A percentile compares a stretch with the other conserved stretches of the same genome.
Conservation (phyloP, 2,113 vertebrate genomes). For the Plecturocebus donacophilus region DNA sequence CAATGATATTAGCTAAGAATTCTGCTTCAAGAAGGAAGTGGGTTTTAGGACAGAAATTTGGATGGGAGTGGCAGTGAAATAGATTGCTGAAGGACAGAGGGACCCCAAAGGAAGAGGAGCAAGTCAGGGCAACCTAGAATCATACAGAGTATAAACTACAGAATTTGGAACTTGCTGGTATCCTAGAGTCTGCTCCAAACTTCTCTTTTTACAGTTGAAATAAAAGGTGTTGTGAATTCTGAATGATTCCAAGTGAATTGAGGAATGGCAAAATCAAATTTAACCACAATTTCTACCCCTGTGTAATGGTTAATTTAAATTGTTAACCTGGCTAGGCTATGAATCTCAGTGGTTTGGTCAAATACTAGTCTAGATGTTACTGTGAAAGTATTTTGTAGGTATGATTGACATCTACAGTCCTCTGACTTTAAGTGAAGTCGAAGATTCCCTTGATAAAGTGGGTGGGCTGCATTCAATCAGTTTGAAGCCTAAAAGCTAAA, state of each 20-base stretch:
- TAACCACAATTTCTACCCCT: rapidly evolving
- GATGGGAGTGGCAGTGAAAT: no score
- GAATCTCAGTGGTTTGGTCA: background rate
- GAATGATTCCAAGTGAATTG: background rate
- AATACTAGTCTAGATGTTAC: background rate
- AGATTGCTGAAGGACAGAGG: background rate
- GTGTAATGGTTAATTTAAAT: background rate
- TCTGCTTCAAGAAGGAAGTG: background rate
- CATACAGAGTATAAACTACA: background rate
- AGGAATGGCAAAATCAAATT: background rate
- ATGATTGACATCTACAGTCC: background rate
- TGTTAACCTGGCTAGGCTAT: background rate
- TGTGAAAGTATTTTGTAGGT: background rate
- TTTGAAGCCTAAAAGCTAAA: background rate
- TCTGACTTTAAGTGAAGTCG: background rate
- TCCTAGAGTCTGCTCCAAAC: background rate
- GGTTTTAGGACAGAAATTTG: background rate
- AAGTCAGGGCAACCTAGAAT: background rate
- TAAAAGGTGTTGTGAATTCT: background rate
- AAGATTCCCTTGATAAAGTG: background rate
- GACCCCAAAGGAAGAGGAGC: background rate
- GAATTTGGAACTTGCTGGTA: no score
- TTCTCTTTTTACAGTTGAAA: background rate
- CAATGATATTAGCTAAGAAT: background rate
- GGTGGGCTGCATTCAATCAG: background rate